Percentiles rank a stretch among this genome's conserved stretches.
phyloP scores from a whole-genome alignment of 1,140 invertebrate species.

The Andricus grossulariae region DNA sequence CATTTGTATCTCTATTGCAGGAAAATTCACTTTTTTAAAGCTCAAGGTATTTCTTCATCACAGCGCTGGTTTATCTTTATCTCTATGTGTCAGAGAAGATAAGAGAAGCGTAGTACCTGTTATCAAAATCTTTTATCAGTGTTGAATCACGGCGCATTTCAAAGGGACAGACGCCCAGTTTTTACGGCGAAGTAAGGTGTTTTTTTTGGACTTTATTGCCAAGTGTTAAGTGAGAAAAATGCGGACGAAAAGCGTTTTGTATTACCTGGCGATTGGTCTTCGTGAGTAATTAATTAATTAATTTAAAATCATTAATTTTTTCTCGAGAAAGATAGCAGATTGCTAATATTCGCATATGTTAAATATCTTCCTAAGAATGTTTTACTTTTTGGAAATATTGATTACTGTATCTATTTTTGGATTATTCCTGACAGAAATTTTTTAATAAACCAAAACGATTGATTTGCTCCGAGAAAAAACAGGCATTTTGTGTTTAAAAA shows the following conservation, averaged over 20 bases:
- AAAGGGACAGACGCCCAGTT: conserved; percentile 14
- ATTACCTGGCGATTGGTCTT: conserved; percentile 64
- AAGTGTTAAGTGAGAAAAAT: conserved; percentile 49
- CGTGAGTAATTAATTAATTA: conserved; percentile 61
- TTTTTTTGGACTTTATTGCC: not conserved
- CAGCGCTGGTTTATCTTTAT: conserved; percentile 40
- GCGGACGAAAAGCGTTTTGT: conserved; percentile 58
- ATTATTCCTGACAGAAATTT: not conserved
- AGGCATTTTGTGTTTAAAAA: no score
- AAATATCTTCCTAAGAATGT: not conserved
- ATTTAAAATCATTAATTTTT: conserved; percentile 11
- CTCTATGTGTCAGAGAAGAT: conserved; percentile 49
- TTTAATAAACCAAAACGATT: not conserved
- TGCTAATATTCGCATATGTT: not conserved
- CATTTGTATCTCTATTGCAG: no score
- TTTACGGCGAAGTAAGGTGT: not conserved
- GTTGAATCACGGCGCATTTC: conserved; percentile 53
- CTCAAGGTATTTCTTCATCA: conserved; percentile 15
- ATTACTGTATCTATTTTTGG: no score
- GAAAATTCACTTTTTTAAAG: not conserved
- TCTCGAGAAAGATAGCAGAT: not conserved
- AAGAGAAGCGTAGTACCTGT: conserved; percentile 46
- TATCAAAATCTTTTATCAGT: conserved; percentile 53
- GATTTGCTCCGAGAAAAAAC: not conserved
- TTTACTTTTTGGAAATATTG: not conserved